Conservation (phyloP, 2,888 invertebrate species). For the Brachypterus glaber region DNA sequence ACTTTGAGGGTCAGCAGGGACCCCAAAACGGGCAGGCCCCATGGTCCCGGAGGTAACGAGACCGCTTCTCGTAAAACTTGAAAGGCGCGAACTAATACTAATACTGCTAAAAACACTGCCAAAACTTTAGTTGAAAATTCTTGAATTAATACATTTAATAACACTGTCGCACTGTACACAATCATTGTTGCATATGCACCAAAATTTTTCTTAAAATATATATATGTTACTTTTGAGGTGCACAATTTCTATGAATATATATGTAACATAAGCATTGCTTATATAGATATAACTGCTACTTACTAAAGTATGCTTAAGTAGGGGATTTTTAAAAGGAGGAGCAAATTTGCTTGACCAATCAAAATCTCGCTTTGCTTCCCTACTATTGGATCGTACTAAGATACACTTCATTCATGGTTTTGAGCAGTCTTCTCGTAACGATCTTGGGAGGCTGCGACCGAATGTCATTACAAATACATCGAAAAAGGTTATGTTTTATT, state of each 20-base stretch:
- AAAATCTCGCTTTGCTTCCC: no score
- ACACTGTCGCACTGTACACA: constrained; percentile 42
- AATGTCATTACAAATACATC: no score
- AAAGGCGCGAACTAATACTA: constrained; percentile 38
- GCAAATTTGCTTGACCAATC: no score
- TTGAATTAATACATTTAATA: constrained; percentile 40
- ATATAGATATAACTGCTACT: constrained; percentile 30
- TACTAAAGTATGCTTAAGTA: no score
- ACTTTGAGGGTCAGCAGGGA: constrained; percentile 73
- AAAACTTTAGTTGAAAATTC: constrained; percentile 40
- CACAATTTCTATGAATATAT: constrained; percentile 28
- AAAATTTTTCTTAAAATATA: constrained; percentile 9
- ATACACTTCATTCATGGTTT: no score
- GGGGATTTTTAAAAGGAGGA: no score
- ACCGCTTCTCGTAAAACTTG: constrained; percentile 35
- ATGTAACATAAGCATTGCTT: constrained; percentile 28
- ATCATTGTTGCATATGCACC: constrained; percentile 38
- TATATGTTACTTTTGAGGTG: constrained; percentile 21
- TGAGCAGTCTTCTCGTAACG: no score
- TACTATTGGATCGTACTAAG: no score
- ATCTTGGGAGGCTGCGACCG: no score
- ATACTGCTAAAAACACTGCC: constrained; percentile 46
- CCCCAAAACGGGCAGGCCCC: constrained; percentile 77
- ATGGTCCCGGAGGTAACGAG: constrained; percentile 76
- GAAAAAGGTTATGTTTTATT: no score